Percentiles rank a stretch among this genome's conserved stretches.
Evolutionary conservation across 2,888 invertebrate genomes (phyloP).

Genomic region (Eristalis pertinax): DNA sequence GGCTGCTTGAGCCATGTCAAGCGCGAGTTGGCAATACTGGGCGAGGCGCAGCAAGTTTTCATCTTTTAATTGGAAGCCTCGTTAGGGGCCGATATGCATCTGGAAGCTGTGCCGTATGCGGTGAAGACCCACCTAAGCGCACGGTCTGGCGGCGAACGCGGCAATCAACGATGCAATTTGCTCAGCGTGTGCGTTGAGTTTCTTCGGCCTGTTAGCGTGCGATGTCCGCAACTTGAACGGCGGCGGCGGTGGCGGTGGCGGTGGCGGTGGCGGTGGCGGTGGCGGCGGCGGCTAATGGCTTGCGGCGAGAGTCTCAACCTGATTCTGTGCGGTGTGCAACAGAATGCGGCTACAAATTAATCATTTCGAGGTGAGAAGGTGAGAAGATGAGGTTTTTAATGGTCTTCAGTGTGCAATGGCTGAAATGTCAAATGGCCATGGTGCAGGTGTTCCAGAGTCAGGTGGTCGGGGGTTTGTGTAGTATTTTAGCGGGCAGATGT

Average conservation of each 20-base stretch:
- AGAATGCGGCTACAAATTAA: constrained; percentile 33
- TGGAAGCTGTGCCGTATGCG: neutral
- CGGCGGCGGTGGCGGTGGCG: too few species aligned
- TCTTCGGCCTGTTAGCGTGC: neutral
- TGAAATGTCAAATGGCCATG: neutral
- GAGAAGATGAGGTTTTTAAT: constrained; percentile 17
- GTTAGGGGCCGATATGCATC: neutral
- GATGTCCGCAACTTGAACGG: neutral
- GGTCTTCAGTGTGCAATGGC: neutral
- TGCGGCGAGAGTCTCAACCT: neutral
- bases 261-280: too few species aligned
- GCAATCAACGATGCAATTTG: neutral
- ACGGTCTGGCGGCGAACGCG: neutral
- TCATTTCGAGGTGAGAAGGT: constrained; percentile 34
- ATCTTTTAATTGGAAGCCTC: neutral
- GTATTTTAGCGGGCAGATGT: neutral
- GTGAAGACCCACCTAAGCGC: neutral
- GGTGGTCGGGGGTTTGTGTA: neutral
- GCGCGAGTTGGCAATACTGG: neutral
- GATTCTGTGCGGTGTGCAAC: neutral
- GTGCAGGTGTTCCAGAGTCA: neutral
- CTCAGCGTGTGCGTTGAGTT: neutral
- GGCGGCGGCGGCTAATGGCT: neutral
- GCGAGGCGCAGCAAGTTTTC: neutral
- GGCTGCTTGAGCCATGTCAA: neutral